Percentiles rank a stretch among this genome's conserved stretches.
These are phyloP conservation scores for Chelon auratus DNA, from an alignment of 2,797 vertebrate genomes.

Conservation along the genomic window DNA sequence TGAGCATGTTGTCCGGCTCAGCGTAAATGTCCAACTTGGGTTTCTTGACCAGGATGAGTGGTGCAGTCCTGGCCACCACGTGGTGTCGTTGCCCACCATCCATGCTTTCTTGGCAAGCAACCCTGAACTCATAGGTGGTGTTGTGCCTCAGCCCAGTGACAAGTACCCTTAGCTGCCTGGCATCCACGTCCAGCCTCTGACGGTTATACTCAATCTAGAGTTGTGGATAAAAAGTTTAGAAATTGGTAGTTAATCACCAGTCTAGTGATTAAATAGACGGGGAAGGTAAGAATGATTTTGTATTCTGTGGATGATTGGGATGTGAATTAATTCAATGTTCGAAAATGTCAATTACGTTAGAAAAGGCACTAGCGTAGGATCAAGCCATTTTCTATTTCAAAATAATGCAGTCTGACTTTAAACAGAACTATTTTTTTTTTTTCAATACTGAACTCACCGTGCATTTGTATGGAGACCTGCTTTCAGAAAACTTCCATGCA, in stretches of 20 bases:
- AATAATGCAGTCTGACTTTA: background rate
- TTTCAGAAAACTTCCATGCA: conserved; percentile 95
- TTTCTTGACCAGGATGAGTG: conserved; percentile 88
- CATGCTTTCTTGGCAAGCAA: conserved; percentile 90
- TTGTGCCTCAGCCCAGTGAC: conserved; percentile 91
- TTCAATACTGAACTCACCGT: conserved; percentile 83
- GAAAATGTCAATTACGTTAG: background rate
- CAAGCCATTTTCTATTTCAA: background rate
- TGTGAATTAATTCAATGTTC: background rate
- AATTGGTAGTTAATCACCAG: background rate
- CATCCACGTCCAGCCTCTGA: conserved; percentile 92
- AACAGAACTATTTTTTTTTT: background rate
- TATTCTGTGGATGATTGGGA: background rate
- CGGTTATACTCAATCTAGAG: conserved; percentile 94
- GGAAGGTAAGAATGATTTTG: background rate
- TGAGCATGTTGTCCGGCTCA: conserved; percentile 88
- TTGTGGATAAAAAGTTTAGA: conserved; percentile 11
- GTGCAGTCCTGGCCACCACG: conserved; percentile 90
- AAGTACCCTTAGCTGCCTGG: conserved; percentile 89
- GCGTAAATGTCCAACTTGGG: conserved; percentile 90
- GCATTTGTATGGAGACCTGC: conserved; percentile 85
- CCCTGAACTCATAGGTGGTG: conserved; percentile 92
- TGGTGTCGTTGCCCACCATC: conserved; percentile 92
- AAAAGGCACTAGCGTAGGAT: background rate
- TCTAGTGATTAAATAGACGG: background rate